A percentile compares a stretch with the other conserved stretches of the same genome.
Conservation (phyloP, 1,140 invertebrate species). For the Drosophila tristis region DNA sequence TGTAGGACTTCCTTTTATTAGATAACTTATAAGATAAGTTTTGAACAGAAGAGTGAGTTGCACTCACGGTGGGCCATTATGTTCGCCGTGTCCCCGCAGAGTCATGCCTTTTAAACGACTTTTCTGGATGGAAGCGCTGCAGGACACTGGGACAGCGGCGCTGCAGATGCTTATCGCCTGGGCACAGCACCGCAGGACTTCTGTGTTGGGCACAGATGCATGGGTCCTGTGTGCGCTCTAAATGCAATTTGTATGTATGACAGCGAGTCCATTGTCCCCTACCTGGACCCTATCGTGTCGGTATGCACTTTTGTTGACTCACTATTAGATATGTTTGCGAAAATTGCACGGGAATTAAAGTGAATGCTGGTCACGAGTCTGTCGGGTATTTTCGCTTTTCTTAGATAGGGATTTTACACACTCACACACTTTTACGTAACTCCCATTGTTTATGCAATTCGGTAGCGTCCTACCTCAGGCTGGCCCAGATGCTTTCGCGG, state of each 20-base stretch:
- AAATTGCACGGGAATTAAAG: no score
- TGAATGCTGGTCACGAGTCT: no score
- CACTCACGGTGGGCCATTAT: no score
- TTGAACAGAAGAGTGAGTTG: no score
- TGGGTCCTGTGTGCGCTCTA: conserved; percentile 5
- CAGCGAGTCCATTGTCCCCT: conserved; percentile 32
- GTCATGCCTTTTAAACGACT: conserved; percentile 26
- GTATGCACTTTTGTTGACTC: conserved; percentile 20
- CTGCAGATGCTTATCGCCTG: conserved; percentile 43
- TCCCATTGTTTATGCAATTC: conserved; percentile 37
- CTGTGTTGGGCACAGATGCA: conserved; percentile 19
- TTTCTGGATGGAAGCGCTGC: conserved; percentile 17
- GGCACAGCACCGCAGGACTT: conserved; percentile 31
- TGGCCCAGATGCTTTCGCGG: conserved; percentile 11
- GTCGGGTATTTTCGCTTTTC: background rate
- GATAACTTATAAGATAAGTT: no score
- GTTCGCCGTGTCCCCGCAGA: background rate
- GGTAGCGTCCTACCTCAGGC: conserved; percentile 13
- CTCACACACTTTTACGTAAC: conserved; percentile 7
- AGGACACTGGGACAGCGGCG: conserved; percentile 4
- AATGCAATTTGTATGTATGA: conserved; percentile 28
- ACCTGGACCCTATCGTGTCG: conserved; percentile 24
- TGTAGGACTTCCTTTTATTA: no score
- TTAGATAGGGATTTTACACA: conserved; percentile 17
- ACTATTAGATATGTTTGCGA: background rate